Conservation (phyloP, 2,888 invertebrate species). For the Trissolcus brochymenae region DNA sequence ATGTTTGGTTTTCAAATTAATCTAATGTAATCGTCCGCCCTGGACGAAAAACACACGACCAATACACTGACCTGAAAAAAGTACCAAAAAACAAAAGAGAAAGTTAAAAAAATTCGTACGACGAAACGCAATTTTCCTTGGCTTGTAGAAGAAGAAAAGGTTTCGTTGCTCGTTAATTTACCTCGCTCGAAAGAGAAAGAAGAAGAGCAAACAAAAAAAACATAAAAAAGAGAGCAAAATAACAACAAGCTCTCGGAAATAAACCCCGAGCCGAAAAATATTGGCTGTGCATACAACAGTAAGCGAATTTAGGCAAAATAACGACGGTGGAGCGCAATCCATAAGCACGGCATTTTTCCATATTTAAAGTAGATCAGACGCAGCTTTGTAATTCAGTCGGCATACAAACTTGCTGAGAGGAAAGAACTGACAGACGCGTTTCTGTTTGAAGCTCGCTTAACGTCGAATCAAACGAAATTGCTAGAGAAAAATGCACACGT, state of each 20-base stretch:
- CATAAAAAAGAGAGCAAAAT: conserved; percentile 1
- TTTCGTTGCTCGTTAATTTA: conserved; percentile 47
- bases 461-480: conserved; percentile 50
- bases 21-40: conserved; percentile 26
- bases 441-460: conserved; percentile 55
- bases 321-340: conserved; percentile 43
- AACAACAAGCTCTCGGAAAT: conserved; percentile 15
- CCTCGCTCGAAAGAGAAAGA: conserved; percentile 25
- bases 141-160: conserved; percentile 19
- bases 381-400: conserved; percentile 53
- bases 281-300: conserved; percentile 17
- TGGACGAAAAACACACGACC: conserved; percentile 18
- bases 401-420: conserved; percentile 47
- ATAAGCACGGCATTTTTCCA: conserved; percentile 43
- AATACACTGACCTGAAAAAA: conserved; percentile 13
- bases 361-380: conserved; percentile 56
- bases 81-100: conserved; percentile 33
- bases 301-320: conserved; percentile 35
- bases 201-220: conserved; percentile 13
- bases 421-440: conserved; percentile 51
- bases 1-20: conserved; percentile 29
- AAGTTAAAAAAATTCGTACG: conserved; percentile 4
- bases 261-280: conserved; percentile 27
- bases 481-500: conserved; percentile 12
- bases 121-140: conserved; percentile 43